Base-by-base conservation (phyloP, 2,113 vertebrate genomes). In the Solea senegalensis region DNA sequence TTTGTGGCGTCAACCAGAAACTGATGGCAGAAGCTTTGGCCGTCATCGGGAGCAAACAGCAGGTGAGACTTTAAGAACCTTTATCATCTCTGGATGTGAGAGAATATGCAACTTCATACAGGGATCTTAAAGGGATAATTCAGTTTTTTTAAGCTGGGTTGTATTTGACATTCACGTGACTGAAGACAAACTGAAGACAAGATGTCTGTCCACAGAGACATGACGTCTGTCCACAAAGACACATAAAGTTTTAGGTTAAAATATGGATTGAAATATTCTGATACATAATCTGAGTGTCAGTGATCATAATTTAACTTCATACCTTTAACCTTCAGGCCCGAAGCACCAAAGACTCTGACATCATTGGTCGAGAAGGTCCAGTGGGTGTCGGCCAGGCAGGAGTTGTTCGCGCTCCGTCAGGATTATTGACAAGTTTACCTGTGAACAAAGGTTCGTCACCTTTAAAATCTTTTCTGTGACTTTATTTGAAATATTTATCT, bases 1-100 rank as follows among this genome's bases (percentile, higher is more conserved):
- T 99, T 2, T 99, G 98, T 61, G 98, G 98, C 6, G 94, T 98
- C 65, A 99, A 99, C 92, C 98, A 99, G 83, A 98, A 99, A 69
- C 91, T 98, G 51, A 99, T 99, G 98, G 97, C 97, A 0, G 96
- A 99, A 83, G 96, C 97, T 0, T 89, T 99, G 87, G 96, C 97
- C 15, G 88, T 95, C 89, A 98, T 99, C 9, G 97, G 94, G 81
- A 98, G 88, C 78, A 93, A 94, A 3, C 98, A 99, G 69, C 97
- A 97, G 96, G 97, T 98, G 87, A 82, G 88, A 45, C 27, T 34
- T 34, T 34, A 34, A 34, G 34, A 34, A 34, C 5, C 3, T 34
- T 34, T 34, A 34, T 34, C 34, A 6, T 34, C 34, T 34, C 34
- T 34, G 34, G 34, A 34, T 34, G 34, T 34, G 34, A 4, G 34